phyloP scores from a whole-genome alignment of 2,888 invertebrate species.

The Orthonychiurus folsomi region DNA sequence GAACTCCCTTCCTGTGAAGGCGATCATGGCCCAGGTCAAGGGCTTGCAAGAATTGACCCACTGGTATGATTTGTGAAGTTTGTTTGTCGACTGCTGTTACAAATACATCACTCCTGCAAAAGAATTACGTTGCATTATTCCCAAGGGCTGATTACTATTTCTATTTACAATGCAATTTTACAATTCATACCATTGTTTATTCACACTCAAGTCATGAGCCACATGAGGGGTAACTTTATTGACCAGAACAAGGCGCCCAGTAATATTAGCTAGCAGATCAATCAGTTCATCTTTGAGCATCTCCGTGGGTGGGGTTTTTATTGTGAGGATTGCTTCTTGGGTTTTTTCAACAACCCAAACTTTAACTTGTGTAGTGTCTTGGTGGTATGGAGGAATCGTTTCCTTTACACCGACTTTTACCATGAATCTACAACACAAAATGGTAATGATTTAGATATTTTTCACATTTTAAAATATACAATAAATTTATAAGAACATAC shows the following conservation, averaged over 20 bases:
- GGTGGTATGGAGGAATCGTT: slow-evolving; percentile 64
- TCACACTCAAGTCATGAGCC: slow-evolving; percentile 54
- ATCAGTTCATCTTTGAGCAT: slow-evolving; percentile 65
- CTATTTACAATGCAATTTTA: neutral
- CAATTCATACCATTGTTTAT: slow-evolving; percentile 56
- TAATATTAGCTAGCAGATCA: slow-evolving; percentile 63
- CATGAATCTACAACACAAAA: slow-evolving; percentile 55
- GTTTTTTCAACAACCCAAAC: slow-evolving; percentile 83
- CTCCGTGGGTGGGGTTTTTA: slow-evolving; percentile 70
- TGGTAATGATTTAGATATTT: neutral
- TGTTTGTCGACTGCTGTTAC: slow-evolving; percentile 64
- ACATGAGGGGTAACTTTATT: slow-evolving; percentile 68
- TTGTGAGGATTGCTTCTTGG: slow-evolving; percentile 71
- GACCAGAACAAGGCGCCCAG: slow-evolving; percentile 66
- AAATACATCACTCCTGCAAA: slow-evolving; percentile 70
- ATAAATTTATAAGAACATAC: neutral
- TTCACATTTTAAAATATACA: neutral
- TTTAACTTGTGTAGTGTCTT: slow-evolving; percentile 68
- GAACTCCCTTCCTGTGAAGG: slow-evolving; percentile 62
- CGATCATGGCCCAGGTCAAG: slow-evolving; percentile 79
- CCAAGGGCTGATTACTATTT: too few relatives aligned
- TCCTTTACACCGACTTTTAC: slow-evolving; percentile 76
- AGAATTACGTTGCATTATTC: neutral
- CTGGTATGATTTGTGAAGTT: slow-evolving; percentile 58
- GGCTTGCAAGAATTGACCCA: slow-evolving; percentile 61